These are phyloP conservation scores for Nymphalis polychloros DNA, from an alignment of 2,888 invertebrate species.

Conservation along the genomic window DNA sequence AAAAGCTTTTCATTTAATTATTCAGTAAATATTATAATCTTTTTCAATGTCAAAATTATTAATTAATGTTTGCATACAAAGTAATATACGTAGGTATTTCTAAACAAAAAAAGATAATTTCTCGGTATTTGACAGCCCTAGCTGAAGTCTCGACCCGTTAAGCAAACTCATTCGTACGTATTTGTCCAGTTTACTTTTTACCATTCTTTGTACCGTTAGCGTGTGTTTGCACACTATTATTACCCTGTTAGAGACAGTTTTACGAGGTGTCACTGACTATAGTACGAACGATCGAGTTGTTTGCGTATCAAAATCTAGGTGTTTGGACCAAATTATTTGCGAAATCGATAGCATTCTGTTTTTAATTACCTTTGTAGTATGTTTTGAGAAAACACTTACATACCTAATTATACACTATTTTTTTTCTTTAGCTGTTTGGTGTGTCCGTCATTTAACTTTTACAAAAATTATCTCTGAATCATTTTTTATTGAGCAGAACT, in stretches of 20 bases:
- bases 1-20: too few relatives aligned
- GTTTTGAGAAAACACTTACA: too few relatives aligned
- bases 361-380: neutral
- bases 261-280: constrained; percentile 36
- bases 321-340: neutral
- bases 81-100: neutral
- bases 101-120: constrained; percentile 38
- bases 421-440: too few relatives aligned
- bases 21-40: too few relatives aligned
- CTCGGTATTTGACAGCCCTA: constrained; percentile 41
- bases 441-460: too few relatives aligned
- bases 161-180: constrained; percentile 74
- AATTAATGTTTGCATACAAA: too few relatives aligned
- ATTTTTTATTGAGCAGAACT: too few relatives aligned
- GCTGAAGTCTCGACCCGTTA: constrained; percentile 59
- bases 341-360: neutral
- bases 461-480: too few relatives aligned
- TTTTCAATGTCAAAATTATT: too few relatives aligned
- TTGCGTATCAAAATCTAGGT: neutral
- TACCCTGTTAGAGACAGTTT: constrained; percentile 55
- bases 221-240: constrained; percentile 72
- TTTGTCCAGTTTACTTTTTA: constrained; percentile 80
- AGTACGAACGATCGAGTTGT: constrained; percentile 9
- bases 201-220: constrained; percentile 72
- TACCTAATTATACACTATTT: too few relatives aligned